phyloP scores from a whole-genome alignment of 2,113 vertebrate species.

The Lampris incognitus region DNA sequence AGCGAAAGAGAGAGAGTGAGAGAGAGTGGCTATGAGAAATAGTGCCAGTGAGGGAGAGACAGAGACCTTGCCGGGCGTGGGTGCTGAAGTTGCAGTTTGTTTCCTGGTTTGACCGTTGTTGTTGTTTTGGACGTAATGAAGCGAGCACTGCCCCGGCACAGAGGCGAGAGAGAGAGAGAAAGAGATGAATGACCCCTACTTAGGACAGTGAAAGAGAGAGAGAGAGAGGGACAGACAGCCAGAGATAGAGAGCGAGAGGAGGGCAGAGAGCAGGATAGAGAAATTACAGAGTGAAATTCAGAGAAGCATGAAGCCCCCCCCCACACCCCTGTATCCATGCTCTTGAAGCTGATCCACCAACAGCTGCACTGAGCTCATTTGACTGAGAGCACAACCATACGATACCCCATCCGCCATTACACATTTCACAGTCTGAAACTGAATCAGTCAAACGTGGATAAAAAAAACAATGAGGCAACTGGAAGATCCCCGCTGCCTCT shows the following conservation, averaged over 20 bases:
- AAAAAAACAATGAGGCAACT: conserved; percentile 33
- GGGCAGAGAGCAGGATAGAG: not conserved
- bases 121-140: conserved; percentile 48
- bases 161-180: not conserved
- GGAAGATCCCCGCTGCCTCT: not conserved
- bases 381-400: conserved; percentile 27
- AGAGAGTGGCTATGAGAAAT: not conserved
- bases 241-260: not conserved
- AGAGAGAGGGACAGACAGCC: conserved; percentile 12
- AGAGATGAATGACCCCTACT: conserved; percentile 26
- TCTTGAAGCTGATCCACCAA: conserved; percentile 51
- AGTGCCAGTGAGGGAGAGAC: not conserved
- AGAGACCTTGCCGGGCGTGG: not conserved
- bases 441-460: conserved; percentile 33
- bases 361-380: conserved; percentile 67
- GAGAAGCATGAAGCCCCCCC: conserved; percentile 2
- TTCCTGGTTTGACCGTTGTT: conserved; percentile 17
- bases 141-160: conserved; percentile 2
- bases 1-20: not conserved
- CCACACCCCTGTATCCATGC: conserved; percentile 1
- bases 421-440: conserved; percentile 48
- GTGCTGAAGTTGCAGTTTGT: conserved; percentile 53
- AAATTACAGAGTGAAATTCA: conserved; percentile 38
- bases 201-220: conserved; percentile 20
- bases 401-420: conserved; percentile 38